Evolutionary conservation across 2,888 invertebrate species (phyloP).

Genomic region (Trichogramma dendrolimi): DNA sequence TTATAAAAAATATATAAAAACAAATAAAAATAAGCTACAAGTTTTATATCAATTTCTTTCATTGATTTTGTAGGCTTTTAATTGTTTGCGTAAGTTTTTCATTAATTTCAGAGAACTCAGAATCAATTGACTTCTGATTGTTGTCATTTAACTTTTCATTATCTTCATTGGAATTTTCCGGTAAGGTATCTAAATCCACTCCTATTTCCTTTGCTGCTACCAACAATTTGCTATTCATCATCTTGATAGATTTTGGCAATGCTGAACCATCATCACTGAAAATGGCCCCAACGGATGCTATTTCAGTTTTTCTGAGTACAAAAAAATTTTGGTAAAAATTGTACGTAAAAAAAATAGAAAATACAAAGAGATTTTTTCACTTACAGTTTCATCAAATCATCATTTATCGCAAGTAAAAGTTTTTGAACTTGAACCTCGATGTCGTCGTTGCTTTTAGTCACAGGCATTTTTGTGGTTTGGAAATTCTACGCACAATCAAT

Average conservation of each 20-base stretch:
- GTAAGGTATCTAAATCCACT: constrained; percentile 17
- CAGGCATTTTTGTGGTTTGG: constrained; percentile 10
- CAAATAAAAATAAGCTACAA: background rate
- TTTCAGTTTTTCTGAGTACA: constrained; percentile 12
- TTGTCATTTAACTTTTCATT: background rate
- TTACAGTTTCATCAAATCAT: constrained; percentile 33
- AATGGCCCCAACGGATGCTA: constrained; percentile 4
- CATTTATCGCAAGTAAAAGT: constrained; percentile 29
- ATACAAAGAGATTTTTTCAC: background rate
- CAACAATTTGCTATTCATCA: constrained; percentile 19
- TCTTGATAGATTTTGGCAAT: constrained; percentile 11
- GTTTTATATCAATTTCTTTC: background rate
- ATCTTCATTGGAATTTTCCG: background rate
- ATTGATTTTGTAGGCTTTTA: background rate
- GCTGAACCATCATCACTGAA: constrained; percentile 17
- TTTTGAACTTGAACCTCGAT: constrained; percentile 31
- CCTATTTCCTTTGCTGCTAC: constrained; percentile 20
- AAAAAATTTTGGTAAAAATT: too few relatives aligned
- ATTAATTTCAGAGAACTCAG: background rate
- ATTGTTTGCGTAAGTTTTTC: background rate
- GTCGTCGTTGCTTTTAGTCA: constrained; percentile 12
- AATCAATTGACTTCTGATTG: background rate
- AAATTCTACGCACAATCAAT: background rate
- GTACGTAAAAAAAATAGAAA: too few relatives aligned
- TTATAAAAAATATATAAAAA: constrained; percentile 9